Evolutionary conservation across 2,888 invertebrate species (phyloP), one percentile per base, ranked within the genome.

Genomic region (Drosophila buzzatii): DNA sequence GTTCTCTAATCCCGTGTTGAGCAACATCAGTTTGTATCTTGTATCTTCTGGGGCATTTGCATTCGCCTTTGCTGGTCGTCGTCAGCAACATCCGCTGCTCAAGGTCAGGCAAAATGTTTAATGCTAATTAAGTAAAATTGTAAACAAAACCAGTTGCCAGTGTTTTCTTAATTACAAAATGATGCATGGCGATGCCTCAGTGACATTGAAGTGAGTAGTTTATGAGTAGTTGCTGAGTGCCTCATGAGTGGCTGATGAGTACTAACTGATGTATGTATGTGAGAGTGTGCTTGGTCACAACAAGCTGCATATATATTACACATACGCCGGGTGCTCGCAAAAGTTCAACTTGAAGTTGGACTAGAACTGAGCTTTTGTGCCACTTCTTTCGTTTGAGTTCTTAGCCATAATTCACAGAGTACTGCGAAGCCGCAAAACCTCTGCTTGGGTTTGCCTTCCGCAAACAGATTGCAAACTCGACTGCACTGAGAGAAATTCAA

Each of bases 361-460:
- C 42, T 20, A 23, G 41, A 12, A 56, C 51, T 45, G 64, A 59
- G 64, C 76, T 62, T 57, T 49, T 58, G 45, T 39, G 56, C 6
- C 41, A 18, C 55, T 60, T 74, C 44, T 66, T 63, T n/a, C 8
- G 31, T n/a, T 20, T 23, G 3, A 16, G 39, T 64, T 63, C 49
- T 55, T 71, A 65, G 47, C 62, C 71, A 76, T 71, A 44, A 56
- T 23, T 58, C 49, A 42, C 42, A 55, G 35, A 20, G 37, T 23
- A 39, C 18, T n/a, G 58, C 31, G 80, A 83, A 81, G 81, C 81
- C 83, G 53, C 74, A 53, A 81, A 72, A 81, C 69, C 70, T 73
- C 64, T 41, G 57, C 20, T 14, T 20, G 10, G 67, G 62, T 76
- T 82, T 70, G 73, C 63, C 81, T 81, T 84, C 72, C 75, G 81